Conservation (phyloP, 2,797 vertebrate genomes). For the Chanos chanos region DNA sequence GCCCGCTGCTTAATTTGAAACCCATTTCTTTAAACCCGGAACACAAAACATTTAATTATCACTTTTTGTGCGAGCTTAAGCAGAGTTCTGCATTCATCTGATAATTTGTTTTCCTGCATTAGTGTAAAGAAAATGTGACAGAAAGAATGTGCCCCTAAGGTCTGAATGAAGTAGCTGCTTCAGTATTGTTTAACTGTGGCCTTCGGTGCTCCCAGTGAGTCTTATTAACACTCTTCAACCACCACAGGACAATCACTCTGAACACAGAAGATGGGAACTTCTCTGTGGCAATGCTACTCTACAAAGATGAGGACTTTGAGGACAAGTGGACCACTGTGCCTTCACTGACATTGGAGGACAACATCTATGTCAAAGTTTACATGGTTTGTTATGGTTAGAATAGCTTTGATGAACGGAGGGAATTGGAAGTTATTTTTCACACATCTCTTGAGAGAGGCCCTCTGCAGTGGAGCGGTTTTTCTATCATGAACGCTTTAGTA, state of each 20-base stretch:
- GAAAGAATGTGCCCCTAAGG: constrained; percentile 26
- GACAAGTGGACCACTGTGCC: constrained; percentile 71
- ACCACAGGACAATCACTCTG: constrained; percentile 69
- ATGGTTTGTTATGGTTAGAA: constrained; percentile 61
- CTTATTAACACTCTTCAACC: constrained; percentile 20
- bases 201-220: constrained; percentile 21
- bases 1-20: background rate
- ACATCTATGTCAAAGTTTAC: constrained; percentile 75
- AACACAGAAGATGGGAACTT: constrained; percentile 79
- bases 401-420: background rate
- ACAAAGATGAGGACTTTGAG: constrained; percentile 72
- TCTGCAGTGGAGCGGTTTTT: no score
- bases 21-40: background rate
- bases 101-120: constrained; percentile 28
- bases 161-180: constrained; percentile 34
- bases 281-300: constrained; percentile 73
- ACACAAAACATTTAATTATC: constrained; percentile 8
- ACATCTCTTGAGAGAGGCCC: constrained; percentile 1
- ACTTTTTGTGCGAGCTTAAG: constrained; percentile 10
- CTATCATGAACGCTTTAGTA: background rate
- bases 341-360: constrained; percentile 72
- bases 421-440: background rate
- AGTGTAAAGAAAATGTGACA: constrained; percentile 27
- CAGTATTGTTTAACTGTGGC: constrained; percentile 22
- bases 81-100: background rate